Conservation (phyloP, 2,113 vertebrate genomes). For the Turnix velox region DNA sequence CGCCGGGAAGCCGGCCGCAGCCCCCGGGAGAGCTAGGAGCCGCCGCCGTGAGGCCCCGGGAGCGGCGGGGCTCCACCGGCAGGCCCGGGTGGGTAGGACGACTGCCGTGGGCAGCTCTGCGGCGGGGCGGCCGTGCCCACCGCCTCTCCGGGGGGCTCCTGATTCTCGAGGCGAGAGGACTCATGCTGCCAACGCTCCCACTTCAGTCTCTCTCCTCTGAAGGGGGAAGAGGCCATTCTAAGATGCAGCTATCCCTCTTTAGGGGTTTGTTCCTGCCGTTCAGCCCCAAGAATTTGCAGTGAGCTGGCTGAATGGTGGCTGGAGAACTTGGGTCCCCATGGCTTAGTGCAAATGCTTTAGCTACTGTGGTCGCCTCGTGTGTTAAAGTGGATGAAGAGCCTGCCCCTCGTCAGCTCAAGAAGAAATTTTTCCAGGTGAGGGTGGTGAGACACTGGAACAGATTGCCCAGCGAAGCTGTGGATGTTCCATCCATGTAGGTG, state of each 20-base stretch:
- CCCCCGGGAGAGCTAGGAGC: no score
- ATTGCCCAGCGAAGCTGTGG: background rate
- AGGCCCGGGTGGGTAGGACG: background rate
- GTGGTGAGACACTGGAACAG: background rate
- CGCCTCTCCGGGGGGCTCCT: background rate
- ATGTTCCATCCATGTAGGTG: background rate
- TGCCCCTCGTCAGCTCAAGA: background rate
- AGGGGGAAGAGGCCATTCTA: background rate
- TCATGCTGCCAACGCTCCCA: fast-evolving
- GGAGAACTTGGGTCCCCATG: no score
- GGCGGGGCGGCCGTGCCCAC: background rate
- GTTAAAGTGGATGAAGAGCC: background rate
- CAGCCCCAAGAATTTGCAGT: fast-evolving
- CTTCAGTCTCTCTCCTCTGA: fast-evolving
- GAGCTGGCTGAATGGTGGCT: fast-evolving
- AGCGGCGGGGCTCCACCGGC: background rate
- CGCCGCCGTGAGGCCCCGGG: background rate
- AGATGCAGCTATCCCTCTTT: fast-evolving
- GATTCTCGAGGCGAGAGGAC: background rate
- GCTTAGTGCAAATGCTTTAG: background rate
- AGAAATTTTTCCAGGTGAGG: background rate
- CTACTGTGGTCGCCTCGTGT: background rate
- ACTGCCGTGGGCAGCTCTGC: background rate
- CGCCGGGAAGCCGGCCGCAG: background rate
- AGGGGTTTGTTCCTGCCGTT: background rate